Evolutionary conservation across 2,888 invertebrate species (phyloP).

Genomic region (Acanthopleura granulata): DNA sequence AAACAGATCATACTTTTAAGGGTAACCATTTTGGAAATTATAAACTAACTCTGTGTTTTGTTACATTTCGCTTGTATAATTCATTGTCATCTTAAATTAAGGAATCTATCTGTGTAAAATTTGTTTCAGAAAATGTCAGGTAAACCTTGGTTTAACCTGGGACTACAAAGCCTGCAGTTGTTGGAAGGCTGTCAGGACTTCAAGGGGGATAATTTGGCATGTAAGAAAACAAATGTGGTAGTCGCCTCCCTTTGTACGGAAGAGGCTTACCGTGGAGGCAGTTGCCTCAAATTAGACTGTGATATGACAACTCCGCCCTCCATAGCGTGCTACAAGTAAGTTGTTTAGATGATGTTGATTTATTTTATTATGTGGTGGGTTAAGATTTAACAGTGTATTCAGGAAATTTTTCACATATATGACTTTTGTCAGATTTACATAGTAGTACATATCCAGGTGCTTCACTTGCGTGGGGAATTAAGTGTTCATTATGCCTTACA

Average conservation of each 20-base stretch:
- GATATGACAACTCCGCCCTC: not conserved
- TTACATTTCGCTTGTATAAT: too few species aligned
- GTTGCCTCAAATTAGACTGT: constrained; percentile 37
- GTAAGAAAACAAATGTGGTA: not conserved
- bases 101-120: not conserved
- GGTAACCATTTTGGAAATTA: too few species aligned
- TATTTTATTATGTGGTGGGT: too few species aligned
- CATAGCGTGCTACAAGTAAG: not conserved
- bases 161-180: constrained; percentile 55
- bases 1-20: too few species aligned
- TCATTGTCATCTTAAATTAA: too few species aligned
- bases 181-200: not conserved
- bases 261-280: constrained; percentile 41
- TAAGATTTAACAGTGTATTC: too few species aligned
- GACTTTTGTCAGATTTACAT: not conserved
- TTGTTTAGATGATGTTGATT: not conserved
- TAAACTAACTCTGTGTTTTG: not conserved
- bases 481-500: too few species aligned
- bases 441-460: too few species aligned
- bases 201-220: not conserved
- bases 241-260: constrained; percentile 27
- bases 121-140: constrained; percentile 30
- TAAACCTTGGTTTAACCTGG: constrained; percentile 52
- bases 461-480: too few species aligned
- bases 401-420: not conserved